These are phyloP conservation scores for Mylabris phalerata DNA, from an alignment of 1,140 invertebrate species.

Conservation along the genomic window DNA sequence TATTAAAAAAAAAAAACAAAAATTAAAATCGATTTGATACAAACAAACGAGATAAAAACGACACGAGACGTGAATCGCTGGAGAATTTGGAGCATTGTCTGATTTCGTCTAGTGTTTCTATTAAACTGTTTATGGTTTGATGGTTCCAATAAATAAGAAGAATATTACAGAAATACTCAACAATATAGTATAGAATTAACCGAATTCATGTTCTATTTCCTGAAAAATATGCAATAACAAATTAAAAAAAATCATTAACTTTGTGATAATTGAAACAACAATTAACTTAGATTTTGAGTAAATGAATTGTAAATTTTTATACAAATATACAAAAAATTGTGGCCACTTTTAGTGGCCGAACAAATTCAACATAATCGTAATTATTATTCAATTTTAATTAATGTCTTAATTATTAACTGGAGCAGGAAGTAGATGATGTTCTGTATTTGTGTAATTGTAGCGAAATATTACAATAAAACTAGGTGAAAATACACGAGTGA, in stretches of 20 bases:
- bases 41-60: too few species aligned
- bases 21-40: too few species aligned
- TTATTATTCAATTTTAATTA: conserved; percentile 7
- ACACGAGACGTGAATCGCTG: too few species aligned
- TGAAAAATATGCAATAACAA: not conserved
- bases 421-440: conserved; percentile 4
- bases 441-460: conserved; percentile 6
- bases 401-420: conserved; percentile 9
- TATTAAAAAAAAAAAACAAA: too few species aligned
- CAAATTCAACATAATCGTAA: not conserved
- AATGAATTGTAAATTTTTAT: too few species aligned
- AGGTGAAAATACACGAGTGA: not conserved
- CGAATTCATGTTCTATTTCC: not conserved
- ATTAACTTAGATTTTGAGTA: too few species aligned
- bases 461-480: conserved; percentile 3
- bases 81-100: too few species aligned
- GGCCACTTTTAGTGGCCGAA: not conserved
- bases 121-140: conserved; percentile 1
- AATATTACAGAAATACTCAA: not conserved
- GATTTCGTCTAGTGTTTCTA: too few species aligned
- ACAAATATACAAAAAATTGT: too few species aligned
- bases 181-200: conserved; percentile 1
- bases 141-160: not conserved
- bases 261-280: too few species aligned
- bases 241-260: too few species aligned